A percentile compares a stretch with the other conserved stretches of the same genome.
Conservation (phyloP, 2,888 invertebrate genomes). For the Aphodius granarius region DNA sequence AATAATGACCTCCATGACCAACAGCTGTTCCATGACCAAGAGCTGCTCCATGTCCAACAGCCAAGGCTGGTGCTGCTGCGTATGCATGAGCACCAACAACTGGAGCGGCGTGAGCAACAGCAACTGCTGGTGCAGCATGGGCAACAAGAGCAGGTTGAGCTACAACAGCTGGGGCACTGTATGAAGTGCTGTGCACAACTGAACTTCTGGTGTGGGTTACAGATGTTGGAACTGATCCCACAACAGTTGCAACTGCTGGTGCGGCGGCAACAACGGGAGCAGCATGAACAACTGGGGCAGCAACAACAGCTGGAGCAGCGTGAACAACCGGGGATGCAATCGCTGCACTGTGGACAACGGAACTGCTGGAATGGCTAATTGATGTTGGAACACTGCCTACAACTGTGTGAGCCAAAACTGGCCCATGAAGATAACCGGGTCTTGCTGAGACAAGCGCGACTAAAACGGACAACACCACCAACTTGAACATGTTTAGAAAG, state of each 20-base stretch:
- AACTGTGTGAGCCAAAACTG: constrained; percentile 46
- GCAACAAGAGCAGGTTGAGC: constrained; percentile 14
- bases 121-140: constrained; percentile 2
- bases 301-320: constrained; percentile 22
- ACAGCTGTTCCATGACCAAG: not conserved
- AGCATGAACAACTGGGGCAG: constrained; percentile 16
- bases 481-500: constrained; percentile 56
- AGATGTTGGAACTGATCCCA: constrained; percentile 48
- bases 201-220: constrained; percentile 40
- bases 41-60: not conserved
- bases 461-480: constrained; percentile 65
- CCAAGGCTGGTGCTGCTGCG: constrained; percentile 3
- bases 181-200: constrained; percentile 35
- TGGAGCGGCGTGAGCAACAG: constrained; percentile 12
- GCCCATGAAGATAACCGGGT: constrained; percentile 47
- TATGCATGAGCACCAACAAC: constrained; percentile 30
- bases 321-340: constrained; percentile 44
- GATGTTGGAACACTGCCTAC: constrained; percentile 48
- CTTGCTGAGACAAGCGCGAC: constrained; percentile 60
- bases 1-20: not conserved
- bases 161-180: constrained; percentile 44
- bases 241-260: constrained; percentile 45
- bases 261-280: constrained; percentile 25
- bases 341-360: constrained; percentile 35
- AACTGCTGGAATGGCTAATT: constrained; percentile 40